These are phyloP conservation scores for Luperina testacea DNA, from an alignment of 2,888 invertebrate species.

Conservation along the genomic window DNA sequence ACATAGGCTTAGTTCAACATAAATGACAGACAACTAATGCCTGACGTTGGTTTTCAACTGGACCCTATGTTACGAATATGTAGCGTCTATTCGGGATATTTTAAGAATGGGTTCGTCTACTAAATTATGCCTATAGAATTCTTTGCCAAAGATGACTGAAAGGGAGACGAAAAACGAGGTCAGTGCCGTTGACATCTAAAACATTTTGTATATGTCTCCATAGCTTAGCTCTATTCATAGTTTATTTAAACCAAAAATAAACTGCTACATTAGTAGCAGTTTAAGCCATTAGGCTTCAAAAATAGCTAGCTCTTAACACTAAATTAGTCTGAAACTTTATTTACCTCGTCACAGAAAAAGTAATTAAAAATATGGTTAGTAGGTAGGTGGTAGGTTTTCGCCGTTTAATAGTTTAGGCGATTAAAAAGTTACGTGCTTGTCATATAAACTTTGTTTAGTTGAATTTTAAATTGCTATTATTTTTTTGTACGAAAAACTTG, in stretches of 20 bases:
- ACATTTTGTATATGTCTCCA: conserved; percentile 2
- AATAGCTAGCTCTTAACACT: conserved; percentile 6
- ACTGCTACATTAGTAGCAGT: neutral
- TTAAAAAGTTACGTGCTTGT: conserved; percentile 54
- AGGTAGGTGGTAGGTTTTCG: conserved; percentile 30
- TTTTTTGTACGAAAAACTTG: conserved; percentile 30
- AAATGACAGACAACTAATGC: no score
- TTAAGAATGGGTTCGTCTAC: neutral
- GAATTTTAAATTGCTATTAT: conserved; percentile 54
- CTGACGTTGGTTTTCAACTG: no score
- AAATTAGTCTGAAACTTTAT: conserved; percentile 36
- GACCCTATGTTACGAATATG: neutral
- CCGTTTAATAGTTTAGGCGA: conserved; percentile 53
- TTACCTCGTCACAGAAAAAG: conserved; percentile 29
- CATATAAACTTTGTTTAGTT: conserved; percentile 52
- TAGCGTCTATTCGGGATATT: neutral
- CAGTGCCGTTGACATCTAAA: conserved; percentile 4
- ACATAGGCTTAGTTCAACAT: no score
- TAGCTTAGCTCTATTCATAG: conserved; percentile 19
- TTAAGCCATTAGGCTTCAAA: conserved; percentile 6
- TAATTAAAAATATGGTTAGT: conserved; percentile 48
- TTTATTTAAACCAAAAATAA: conserved; percentile 34
- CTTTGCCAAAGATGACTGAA: conserved; percentile 1
- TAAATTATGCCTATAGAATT: neutral
- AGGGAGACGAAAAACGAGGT: conserved; percentile 32